Conservation (phyloP, 2,113 vertebrate genomes). For the Gallinago paraguaiae region DNA sequence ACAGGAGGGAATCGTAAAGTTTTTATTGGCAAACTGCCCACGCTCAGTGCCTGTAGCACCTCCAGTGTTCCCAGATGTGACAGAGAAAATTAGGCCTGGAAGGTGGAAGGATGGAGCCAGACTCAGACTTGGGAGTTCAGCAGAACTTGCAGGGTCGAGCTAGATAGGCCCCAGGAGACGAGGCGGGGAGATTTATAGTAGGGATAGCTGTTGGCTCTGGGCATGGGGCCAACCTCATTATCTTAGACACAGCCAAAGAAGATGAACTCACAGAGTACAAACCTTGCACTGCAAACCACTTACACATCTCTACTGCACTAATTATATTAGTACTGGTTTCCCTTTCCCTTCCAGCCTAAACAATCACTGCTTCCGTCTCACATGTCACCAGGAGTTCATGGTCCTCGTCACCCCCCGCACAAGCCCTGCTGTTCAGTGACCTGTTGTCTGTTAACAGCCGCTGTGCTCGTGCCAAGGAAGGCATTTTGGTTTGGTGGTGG, state of each 20-base stretch:
- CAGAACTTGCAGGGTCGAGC: not conserved
- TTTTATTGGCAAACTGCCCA: not conserved
- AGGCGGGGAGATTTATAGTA: not conserved
- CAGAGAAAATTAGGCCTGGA: not conserved
- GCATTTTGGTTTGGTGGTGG: not conserved
- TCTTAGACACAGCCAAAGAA: not conserved
- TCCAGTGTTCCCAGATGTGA: not conserved
- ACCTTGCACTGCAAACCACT: not conserved
- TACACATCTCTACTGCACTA: not conserved
- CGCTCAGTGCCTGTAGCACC: not conserved
- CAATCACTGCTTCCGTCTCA: not conserved
- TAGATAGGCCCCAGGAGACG: not conserved
- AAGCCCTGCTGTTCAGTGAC: not conserved
- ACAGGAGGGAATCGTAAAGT: not conserved
- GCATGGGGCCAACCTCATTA: constrained; percentile 33
- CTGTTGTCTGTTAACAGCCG: not conserved
- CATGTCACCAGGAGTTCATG: not conserved
- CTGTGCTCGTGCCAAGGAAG: not conserved
- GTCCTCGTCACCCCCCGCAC: not conserved
- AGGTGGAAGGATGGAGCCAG: not conserved
- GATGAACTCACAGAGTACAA: not conserved
- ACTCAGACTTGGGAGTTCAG: not conserved
- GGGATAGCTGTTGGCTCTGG: not conserved
- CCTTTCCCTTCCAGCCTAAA: not conserved
- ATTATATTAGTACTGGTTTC: not conserved